Evolutionary conservation across 2,888 invertebrate species (phyloP), one percentile per base, ranked within the genome.

Genomic region (Xestobium rufovillosum): DNA sequence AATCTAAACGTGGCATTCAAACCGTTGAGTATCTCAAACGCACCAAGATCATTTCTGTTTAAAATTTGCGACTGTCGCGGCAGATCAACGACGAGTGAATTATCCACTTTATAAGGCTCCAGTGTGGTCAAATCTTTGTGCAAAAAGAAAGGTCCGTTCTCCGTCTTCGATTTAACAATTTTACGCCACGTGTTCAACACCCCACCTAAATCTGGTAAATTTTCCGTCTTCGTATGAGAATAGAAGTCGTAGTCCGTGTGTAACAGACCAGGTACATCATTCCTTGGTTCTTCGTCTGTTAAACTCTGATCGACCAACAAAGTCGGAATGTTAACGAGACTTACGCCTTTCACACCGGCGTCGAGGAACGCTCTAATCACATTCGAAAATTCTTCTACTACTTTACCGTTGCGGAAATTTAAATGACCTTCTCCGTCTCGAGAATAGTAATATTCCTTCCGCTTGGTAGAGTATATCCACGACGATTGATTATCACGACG

Each of bases 301-400:
- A 78, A 62, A 0, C 63, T 55, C 1, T 60, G 41, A 61, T 80
- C 73, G 41, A 82, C 78, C 0, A 83, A 61, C 43, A 83, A 66
- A 53, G 76, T 76, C 8, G 80, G 78, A 0, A 76, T 79, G 36
- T 80, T 76, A 28, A 69, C 70, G 13, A 90, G 61, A 55, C 89
- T 78, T 53, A 96, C 78, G 3, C 96, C 96, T 45, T 74, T 77
- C 0, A 88, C 80, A 0, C 92, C 94, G 2, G 78, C 69, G 3
- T 74, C 67, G 44, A 91, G 56, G 77, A 91, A 87, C 47, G 74
- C 75, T 25, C 67, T 63, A 1, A 94, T 60, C 1, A 83, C 80
- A 0, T 69, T 66, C 52, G 79, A 68, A 47, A 89, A 79, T 56
- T 77, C 76, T 1, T 70, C 56, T 2, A 79, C 70, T 0, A 88